A percentile compares a stretch with the other conserved stretches of the same genome.
Conservation (phyloP, 2,888 invertebrate species). For the Eupithecia pulchellata region DNA sequence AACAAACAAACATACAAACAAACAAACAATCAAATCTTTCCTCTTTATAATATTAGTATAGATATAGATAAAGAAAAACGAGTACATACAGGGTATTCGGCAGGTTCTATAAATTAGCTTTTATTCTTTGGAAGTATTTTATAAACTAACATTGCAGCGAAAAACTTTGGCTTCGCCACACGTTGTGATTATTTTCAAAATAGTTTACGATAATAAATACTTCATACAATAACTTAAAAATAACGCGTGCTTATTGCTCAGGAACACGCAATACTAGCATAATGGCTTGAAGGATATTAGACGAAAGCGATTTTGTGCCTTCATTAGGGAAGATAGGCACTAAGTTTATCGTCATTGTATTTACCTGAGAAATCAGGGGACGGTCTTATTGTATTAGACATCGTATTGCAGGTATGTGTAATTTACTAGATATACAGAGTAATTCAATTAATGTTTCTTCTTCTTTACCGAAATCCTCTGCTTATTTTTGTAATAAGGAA, state of each 20-base stretch:
- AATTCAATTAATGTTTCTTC: neutral
- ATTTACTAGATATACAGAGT: neutral
- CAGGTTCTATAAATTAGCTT: neutral
- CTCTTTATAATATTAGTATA: too few species aligned
- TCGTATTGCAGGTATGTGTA: neutral
- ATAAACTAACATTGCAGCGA: neutral
- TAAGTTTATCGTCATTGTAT: slow-evolving; percentile 3
- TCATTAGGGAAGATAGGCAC: neutral
- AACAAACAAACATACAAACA: too few species aligned
- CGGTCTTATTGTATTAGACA: slow-evolving; percentile 6
- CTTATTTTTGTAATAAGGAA: neutral
- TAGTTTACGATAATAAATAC: slow-evolving; percentile 6
- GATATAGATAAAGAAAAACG: too few species aligned
- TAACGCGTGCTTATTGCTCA: slow-evolving; percentile 21
- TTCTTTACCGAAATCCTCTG: neutral
- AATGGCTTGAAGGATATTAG: slow-evolving; percentile 13
- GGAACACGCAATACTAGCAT: slow-evolving; percentile 33
- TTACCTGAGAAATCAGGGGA: neutral
- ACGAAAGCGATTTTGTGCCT: neutral
- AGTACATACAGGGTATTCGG: neutral
- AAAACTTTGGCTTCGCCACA: neutral
- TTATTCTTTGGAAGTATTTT: neutral
- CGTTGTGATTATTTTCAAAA: slow-evolving; percentile 5
- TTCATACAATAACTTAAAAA: slow-evolving; percentile 7
- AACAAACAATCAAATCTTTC: too few species aligned